A percentile compares a stretch with the other conserved stretches of the same genome.
Evolutionary conservation across 2,888 invertebrate species (phyloP).

Genomic region (Acleris sparsana): DNA sequence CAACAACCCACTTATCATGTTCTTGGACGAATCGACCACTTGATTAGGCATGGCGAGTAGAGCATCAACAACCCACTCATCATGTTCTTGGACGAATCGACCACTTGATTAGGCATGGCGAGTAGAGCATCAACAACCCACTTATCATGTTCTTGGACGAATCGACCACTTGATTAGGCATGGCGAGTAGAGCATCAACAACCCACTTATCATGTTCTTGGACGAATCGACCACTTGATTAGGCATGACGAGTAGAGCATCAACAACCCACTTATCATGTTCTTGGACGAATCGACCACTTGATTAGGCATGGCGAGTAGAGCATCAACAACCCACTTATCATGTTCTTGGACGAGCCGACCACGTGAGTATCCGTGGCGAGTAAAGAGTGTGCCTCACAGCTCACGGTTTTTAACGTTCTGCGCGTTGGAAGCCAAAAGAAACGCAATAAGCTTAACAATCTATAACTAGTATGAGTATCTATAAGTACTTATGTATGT

Average conservation of each 20-base stretch:
- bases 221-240: slow-evolving; percentile 90
- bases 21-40: slow-evolving; percentile 90
- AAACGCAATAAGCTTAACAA: too few relatives aligned
- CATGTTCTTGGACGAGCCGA: too few relatives aligned
- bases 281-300: slow-evolving; percentile 90
- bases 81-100: slow-evolving; percentile 90
- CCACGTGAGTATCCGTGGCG: slow-evolving; percentile 85
- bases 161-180: slow-evolving; percentile 93
- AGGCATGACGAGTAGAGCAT: too few relatives aligned
- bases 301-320: too few relatives aligned
- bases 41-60: too few relatives aligned
- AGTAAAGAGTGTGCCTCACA: neutral
- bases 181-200: too few relatives aligned
- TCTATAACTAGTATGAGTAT: too few relatives aligned
- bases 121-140: slow-evolving; percentile 97
- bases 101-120: slow-evolving; percentile 91
- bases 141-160: slow-evolving; percentile 89
- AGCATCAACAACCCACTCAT: slow-evolving; percentile 97
- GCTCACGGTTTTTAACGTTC: too few relatives aligned
- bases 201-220: slow-evolving; percentile 95
- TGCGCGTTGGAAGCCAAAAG: too few relatives aligned
- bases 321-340: too few relatives aligned
- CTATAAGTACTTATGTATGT: too few relatives aligned
- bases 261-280: slow-evolving; percentile 97
- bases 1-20: slow-evolving; percentile 97